phyloP scores from a whole-genome alignment of 2,113 vertebrate genomes.

The Chelonoidis abingdonii region DNA sequence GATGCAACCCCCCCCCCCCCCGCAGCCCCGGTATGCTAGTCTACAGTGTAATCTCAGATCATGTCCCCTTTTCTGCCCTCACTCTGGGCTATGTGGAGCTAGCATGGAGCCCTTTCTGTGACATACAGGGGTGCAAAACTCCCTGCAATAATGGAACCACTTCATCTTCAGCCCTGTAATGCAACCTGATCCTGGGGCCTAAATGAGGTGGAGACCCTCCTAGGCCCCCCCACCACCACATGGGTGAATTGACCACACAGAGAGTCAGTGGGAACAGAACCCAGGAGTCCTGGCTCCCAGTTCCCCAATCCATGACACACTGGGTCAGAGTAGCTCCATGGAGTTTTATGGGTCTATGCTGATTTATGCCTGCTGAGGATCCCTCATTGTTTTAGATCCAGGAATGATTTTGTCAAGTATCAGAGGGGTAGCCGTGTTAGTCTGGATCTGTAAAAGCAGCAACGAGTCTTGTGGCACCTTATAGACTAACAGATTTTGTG shows the following conservation, averaged over 20 bases:
- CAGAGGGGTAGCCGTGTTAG: too few species aligned
- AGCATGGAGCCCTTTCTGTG: neutral
- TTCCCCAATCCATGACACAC: neutral
- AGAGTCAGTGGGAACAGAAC: neutral
- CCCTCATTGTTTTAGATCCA: neutral
- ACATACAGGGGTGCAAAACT: rapidly evolving
- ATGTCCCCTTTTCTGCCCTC: neutral
- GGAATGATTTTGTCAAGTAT: too few species aligned
- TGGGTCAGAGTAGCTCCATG: rapidly evolving
- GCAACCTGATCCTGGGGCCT: neutral
- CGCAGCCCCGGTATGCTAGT: neutral
- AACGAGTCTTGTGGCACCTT: too few species aligned
- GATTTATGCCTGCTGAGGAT: neutral
- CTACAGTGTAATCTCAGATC: neutral
- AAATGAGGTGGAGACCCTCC: neutral
- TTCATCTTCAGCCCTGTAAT: neutral
- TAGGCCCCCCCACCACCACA: neutral
- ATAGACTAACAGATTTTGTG: too few species aligned
- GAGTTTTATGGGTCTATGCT: neutral
- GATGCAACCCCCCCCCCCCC: neutral
- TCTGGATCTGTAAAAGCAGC: too few species aligned
- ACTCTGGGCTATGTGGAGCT: neutral
- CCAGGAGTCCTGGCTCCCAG: rapidly evolving
- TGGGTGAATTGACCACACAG: neutral
- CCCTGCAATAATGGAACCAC: neutral